A percentile compares a stretch with the other conserved stretches of the same genome.
Conservation (phyloP, 2,113 vertebrate genomes). For the Callospermophilus lateralis region DNA sequence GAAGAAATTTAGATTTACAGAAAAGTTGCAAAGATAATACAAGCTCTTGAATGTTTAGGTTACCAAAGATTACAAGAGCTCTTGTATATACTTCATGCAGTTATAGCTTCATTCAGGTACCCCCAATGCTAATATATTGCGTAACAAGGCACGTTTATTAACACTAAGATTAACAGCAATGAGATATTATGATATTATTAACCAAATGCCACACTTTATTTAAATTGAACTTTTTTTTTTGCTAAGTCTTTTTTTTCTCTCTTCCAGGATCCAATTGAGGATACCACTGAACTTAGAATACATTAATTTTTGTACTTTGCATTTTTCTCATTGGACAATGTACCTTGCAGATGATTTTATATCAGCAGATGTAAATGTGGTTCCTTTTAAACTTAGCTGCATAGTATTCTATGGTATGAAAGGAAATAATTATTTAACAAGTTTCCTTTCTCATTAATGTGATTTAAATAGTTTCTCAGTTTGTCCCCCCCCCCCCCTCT, state of each 20-base stretch:
- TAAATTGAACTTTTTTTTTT: too few species aligned
- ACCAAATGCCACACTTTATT: not conserved
- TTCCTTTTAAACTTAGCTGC: not conserved
- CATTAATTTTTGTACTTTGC: not conserved
- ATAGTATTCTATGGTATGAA: not conserved
- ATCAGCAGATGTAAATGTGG: not conserved
- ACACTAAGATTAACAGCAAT: not conserved
- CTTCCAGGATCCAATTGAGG: not conserved
- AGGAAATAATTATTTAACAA: not conserved
- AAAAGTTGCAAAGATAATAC: not conserved
- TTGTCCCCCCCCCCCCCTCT: not conserved
- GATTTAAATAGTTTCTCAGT: not conserved
- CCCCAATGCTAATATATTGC: not conserved
- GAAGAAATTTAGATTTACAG: not conserved
- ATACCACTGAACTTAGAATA: not conserved
- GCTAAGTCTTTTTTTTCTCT: not conserved
- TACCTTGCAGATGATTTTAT: not conserved
- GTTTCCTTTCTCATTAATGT: not conserved
- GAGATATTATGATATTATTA: not conserved
- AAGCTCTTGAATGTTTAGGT: not conserved
- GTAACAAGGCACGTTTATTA: not conserved
- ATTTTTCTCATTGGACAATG: not conserved
- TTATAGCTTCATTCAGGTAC: not conserved
- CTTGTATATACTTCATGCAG: not conserved
- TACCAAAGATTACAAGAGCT: not conserved